These are phyloP conservation scores for Gastrophysa polygoni DNA, from an alignment of 2,888 invertebrate species.

Conservation along the genomic window DNA sequence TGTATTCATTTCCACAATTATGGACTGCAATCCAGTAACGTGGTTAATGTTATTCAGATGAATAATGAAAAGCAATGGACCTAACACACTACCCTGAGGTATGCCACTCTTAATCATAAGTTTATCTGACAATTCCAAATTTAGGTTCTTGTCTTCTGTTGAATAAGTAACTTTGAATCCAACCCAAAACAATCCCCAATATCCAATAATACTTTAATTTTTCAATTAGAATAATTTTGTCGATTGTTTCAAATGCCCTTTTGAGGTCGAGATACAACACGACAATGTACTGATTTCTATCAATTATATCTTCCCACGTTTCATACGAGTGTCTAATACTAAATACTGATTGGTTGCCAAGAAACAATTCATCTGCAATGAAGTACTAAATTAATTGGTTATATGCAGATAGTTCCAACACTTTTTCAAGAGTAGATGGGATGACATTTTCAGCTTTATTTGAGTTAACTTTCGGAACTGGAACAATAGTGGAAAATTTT, in stretches of 20 bases:
- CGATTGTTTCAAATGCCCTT: slow-evolving; percentile 15
- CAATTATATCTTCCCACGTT: slow-evolving; percentile 9
- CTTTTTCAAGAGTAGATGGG: slow-evolving; percentile 5
- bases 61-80: too few species aligned
- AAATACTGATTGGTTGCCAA: slow-evolving; percentile 1
- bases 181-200: slow-evolving; percentile 1
- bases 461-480: not conserved
- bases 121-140: slow-evolving; percentile 11
- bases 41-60: slow-evolving; percentile 3
- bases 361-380: not conserved
- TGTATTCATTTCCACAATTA: too few species aligned
- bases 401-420: slow-evolving; percentile 1
- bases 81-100: too few species aligned
- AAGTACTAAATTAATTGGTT: not conserved
- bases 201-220: slow-evolving; percentile 11
- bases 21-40: not conserved
- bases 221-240: slow-evolving; percentile 9
- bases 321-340: slow-evolving; percentile 2
- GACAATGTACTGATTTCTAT: slow-evolving; percentile 10
- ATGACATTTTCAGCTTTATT: slow-evolving; percentile 6
- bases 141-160: not conserved
- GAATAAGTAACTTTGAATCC: slow-evolving; percentile 2
- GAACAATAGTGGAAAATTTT: slow-evolving; percentile 12
- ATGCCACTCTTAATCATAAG: too few species aligned
- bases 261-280: slow-evolving; percentile 4